Conservation (phyloP, 2,888 invertebrate species). For the Seira sanloemensis region DNA sequence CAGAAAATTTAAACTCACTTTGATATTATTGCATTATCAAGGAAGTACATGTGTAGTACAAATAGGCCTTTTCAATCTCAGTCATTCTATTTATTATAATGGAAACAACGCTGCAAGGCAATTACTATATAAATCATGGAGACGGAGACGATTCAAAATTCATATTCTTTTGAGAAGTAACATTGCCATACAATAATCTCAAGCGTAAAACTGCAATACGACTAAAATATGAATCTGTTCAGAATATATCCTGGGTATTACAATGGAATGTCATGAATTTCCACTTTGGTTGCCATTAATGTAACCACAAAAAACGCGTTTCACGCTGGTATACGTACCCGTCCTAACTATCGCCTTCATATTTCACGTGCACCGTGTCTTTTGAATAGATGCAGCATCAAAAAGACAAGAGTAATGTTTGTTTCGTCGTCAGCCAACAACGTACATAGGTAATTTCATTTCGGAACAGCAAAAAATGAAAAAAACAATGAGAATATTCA, state of each 20-base stretch:
- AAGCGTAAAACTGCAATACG: background rate
- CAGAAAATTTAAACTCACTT: too few relatives aligned
- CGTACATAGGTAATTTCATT: background rate
- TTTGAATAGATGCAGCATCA: background rate
- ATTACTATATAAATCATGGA: background rate
- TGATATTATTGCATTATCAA: too few relatives aligned
- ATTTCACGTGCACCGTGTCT: background rate
- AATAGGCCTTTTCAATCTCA: background rate
- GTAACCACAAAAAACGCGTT: background rate
- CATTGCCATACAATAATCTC: background rate
- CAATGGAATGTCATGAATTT: background rate
- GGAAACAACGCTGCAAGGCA: background rate
- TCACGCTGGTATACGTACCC: background rate
- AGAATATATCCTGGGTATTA: background rate
- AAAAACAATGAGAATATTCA: background rate
- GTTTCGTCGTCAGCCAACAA: background rate
- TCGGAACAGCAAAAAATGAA: background rate
- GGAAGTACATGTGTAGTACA: background rate
- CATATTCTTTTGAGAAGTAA: background rate
- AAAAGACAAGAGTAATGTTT: background rate
- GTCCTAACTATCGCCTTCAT: background rate
- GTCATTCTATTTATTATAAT: background rate
- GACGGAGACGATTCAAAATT: background rate
- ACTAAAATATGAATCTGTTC: background rate
- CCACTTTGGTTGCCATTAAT: background rate